These are phyloP conservation scores for Falco columbarius DNA, from an alignment of 2,797 vertebrate species.

Conservation along the genomic window DNA sequence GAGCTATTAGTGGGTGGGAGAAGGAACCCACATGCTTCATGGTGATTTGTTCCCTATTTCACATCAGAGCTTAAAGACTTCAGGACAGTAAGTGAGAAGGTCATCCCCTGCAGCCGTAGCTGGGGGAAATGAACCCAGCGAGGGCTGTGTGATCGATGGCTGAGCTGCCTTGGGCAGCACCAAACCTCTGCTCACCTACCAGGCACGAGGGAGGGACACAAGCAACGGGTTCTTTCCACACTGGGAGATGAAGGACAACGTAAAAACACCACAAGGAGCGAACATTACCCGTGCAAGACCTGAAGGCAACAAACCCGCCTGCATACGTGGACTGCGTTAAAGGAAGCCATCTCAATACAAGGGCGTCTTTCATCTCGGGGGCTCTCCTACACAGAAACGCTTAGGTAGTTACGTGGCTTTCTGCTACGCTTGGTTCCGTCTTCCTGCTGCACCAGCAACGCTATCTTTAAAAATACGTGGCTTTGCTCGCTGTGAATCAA, in stretches of 20 bases:
- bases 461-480: not conserved
- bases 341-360: accelerated
- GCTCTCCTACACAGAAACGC: not conserved
- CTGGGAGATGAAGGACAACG: not conserved
- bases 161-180: not conserved
- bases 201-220: not conserved
- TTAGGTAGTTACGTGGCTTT: accelerated
- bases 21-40: not conserved
- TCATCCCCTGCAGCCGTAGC: not conserved
- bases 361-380: not conserved
- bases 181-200: not conserved
- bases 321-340: not conserved
- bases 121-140: accelerated
- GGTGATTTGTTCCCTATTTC: not conserved
- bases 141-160: not conserved
- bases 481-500: not conserved
- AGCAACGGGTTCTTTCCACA: not conserved
- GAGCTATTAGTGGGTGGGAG: no score
- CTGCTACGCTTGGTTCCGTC: not conserved
- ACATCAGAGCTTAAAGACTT: not conserved
- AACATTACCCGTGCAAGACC: not conserved
- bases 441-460: not conserved
- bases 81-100: not conserved
- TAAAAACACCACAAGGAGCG: accelerated
- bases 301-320: not conserved